Conservation (phyloP, 2,797 vertebrate species). For the Ctenosaura bakeri region DNA sequence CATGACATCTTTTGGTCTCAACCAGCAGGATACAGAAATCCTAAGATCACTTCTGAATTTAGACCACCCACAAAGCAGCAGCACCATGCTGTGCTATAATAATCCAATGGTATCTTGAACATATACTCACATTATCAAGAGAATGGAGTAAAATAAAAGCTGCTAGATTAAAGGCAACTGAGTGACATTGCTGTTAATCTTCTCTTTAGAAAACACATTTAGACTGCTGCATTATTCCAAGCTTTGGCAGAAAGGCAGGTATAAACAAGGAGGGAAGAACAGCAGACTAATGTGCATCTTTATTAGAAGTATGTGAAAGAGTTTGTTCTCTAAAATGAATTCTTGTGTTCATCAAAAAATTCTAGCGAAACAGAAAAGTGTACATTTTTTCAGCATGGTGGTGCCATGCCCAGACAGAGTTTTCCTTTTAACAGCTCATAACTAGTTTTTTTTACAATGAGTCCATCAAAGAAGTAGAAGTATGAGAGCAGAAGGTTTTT, state of each 20-base stretch:
- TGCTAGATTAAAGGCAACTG: constrained; percentile 62
- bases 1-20: constrained; percentile 72
- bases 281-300: background rate
- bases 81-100: constrained; percentile 73
- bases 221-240: constrained; percentile 60
- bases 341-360: constrained; percentile 25
- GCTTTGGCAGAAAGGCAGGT: constrained; percentile 32
- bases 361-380: background rate
- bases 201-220: constrained; percentile 55
- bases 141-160: constrained; percentile 73
- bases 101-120: constrained; percentile 74
- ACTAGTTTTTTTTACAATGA: constrained; percentile 28
- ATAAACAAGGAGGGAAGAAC: constrained; percentile 36
- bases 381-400: background rate
- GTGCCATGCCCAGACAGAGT: constrained; percentile 25
- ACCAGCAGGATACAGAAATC: constrained; percentile 75
- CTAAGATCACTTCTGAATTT: constrained; percentile 62
- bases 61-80: constrained; percentile 66
- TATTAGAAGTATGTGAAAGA: constrained; percentile 4
- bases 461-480: constrained; percentile 3
- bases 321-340: background rate
- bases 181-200: constrained; percentile 65
- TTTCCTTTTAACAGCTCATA: constrained; percentile 19
- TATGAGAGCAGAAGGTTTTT: background rate
- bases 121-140: constrained; percentile 75